Conservation (phyloP, 2,113 vertebrate species). For the Caracal caracal region DNA sequence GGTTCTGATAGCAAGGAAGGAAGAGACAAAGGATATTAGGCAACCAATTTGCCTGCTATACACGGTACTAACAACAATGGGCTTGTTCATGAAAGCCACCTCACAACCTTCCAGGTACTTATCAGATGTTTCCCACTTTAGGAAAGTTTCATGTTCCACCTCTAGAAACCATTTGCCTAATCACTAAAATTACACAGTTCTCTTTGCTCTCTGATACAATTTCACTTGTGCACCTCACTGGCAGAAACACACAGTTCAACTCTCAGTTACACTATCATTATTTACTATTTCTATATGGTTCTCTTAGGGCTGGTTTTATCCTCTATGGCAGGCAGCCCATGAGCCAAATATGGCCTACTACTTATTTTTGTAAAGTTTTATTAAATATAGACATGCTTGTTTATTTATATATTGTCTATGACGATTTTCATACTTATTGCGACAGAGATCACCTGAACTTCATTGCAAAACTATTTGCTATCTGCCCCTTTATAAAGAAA, state of each 20-base stretch:
- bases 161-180: neutral
- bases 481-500: neutral
- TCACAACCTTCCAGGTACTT: neutral
- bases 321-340: neutral
- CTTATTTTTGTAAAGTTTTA: neutral
- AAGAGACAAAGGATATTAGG: neutral
- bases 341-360: neutral
- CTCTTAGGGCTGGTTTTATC: neutral
- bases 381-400: neutral
- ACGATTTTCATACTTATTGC: neutral
- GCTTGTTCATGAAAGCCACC: neutral
- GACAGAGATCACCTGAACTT: neutral
- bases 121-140: neutral
- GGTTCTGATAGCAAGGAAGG: neutral
- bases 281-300: neutral
- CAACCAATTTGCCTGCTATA: neutral
- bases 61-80: fast-evolving
- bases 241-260: neutral
- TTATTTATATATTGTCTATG: neutral
- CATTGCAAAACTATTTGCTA: neutral
- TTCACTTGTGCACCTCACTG: neutral
- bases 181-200: neutral
- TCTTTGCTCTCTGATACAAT: neutral
- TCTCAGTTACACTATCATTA: neutral
- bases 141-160: neutral